A percentile compares a stretch with the other conserved stretches of the same genome.
Conservation (phyloP, 2,797 vertebrate species). For the Enoplosus armatus region DNA sequence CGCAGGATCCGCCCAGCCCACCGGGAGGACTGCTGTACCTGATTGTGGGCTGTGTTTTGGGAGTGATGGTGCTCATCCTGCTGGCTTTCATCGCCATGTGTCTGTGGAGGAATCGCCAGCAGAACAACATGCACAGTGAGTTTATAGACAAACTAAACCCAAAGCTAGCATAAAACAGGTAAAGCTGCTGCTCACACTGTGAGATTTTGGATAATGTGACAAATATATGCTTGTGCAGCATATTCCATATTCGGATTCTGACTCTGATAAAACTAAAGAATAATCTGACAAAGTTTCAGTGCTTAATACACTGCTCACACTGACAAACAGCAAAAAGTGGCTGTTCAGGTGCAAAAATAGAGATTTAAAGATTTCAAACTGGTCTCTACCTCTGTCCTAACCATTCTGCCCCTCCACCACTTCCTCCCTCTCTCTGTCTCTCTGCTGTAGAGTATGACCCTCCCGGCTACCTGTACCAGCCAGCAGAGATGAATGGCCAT, state of each 20-base stretch:
- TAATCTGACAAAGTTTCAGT: neutral
- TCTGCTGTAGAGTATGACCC: conserved; percentile 91
- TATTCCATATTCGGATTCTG: too few relatives aligned
- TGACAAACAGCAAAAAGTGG: neutral
- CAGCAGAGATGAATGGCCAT: conserved; percentile 89
- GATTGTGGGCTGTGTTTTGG: conserved; percentile 94
- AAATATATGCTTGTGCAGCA: conserved; percentile 14
- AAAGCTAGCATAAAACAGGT: neutral
- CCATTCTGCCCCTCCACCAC: neutral
- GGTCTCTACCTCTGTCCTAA: neutral
- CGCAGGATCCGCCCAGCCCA: conserved; percentile 75
- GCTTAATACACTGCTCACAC: neutral
- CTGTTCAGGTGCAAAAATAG: neutral
- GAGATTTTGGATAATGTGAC: neutral
- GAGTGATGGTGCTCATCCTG: conserved; percentile 95
- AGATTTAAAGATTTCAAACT: neutral
- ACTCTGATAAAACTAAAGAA: neutral
- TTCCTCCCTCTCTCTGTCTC: conserved; percentile 7
- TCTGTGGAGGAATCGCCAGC: conserved; percentile 96
- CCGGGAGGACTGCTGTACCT: conserved; percentile 89
- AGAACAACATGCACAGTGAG: conserved; percentile 93
- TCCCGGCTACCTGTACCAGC: conserved; percentile 92
- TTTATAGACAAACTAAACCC: conserved; percentile 10
- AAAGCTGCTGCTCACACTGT: neutral
- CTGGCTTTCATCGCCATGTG: conserved; percentile 97